Base-by-base conservation (phyloP, 2,113 vertebrate species). In the Agelaius phoeniceus region DNA sequence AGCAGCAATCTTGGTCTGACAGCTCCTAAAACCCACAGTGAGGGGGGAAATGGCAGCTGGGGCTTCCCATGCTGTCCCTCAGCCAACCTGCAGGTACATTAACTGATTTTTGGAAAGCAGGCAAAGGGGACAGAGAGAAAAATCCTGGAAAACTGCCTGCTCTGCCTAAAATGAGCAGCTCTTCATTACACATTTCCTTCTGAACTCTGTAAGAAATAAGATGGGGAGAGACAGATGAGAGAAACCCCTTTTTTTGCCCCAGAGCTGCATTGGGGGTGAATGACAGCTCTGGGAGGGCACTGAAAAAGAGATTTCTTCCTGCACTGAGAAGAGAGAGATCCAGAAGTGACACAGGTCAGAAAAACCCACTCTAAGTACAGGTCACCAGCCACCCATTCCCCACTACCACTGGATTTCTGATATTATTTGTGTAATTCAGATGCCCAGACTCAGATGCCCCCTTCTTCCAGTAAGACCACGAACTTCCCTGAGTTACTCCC, bases 231-330 rank as follows among this genome's bases (percentile, higher is more conserved):
- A 27, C 2, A 69, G 59, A 35, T 13, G 15, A 83, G 44, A 68
- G 20, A 66, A 93, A 33, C 0, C 4, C 2, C 4, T 2, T 28
- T 13, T 13, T 63, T 30, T 52, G 1, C 7, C 13, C 43, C 33
- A 44, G 22, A 79, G 48, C 55, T 84, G 55, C 23, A 24, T 0
- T 5, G 1, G 43, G 26, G 27, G 31, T 58, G 35, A 88, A 43
- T 35, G 41, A 31, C 22, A 75, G 61, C 39, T 28, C n/a, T 65
- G 43, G 65, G 48, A 46, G 59, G 54, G 39, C 55, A 13, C 9
- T 57, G 74, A 58, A 12, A 88, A 63, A 63, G 15, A 81, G 48
- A 33, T 58, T 69, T 65, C n/a, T 49, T 51, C 68, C 67, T 43
- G 28, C 27, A 52, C 30, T 24, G 48, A 51, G 44, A 51, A 52